phyloP scores from a whole-genome alignment of 1,140 invertebrate genomes.

The Pemphigus obesinymphae region DNA sequence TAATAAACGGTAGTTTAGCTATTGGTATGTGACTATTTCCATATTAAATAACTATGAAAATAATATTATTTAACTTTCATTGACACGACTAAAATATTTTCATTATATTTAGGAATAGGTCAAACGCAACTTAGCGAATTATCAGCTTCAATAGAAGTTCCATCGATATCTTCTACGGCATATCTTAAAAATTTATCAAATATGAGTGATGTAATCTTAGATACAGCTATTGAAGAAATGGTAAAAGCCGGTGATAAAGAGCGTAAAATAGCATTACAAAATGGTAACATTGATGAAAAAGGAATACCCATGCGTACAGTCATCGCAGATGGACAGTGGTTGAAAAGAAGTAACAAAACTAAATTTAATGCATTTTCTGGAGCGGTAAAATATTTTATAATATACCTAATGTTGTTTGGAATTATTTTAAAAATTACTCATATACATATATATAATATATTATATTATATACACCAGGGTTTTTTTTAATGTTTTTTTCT shows the following conservation, averaged over 20 bases:
- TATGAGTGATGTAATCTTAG: not conserved
- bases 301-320: too few relatives aligned
- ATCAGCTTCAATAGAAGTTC: not conserved
- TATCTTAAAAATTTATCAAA: not conserved
- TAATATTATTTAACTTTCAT: not conserved
- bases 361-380: slow-evolving; percentile 1
- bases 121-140: slow-evolving; percentile 11
- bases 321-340: too few relatives aligned
- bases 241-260: not conserved
- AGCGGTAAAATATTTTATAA: too few relatives aligned
- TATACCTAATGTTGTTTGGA: too few relatives aligned
- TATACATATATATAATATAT: too few relatives aligned
- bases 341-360: too few relatives aligned
- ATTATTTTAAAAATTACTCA: too few relatives aligned
- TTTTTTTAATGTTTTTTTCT: too few relatives aligned
- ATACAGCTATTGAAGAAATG: too few relatives aligned
- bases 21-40: not conserved
- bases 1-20: not conserved
- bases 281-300: too few relatives aligned
- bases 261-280: not conserved
- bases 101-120: not conserved
- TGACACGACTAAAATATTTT: not conserved
- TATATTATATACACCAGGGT: too few relatives aligned
- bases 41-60: not conserved
- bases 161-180: not conserved